Base-by-base conservation (phyloP, 2,888 invertebrate genomes). In the Cosmia trapezina region DNA sequence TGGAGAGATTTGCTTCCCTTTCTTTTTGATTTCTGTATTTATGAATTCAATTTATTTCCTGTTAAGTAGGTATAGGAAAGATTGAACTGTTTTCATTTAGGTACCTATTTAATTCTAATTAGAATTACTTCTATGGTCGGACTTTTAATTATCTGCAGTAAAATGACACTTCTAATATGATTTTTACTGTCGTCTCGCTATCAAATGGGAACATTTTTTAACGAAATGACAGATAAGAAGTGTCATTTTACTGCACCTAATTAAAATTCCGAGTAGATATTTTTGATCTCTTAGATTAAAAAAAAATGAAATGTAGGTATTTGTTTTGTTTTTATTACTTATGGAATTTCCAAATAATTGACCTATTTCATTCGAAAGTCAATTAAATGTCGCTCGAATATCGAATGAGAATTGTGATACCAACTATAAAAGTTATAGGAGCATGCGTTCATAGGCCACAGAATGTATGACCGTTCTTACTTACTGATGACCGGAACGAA, bases 401-500 rank as follows among this genome's bases (percentile, higher is more conserved):
- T 71, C 4, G 14, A 60, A 53, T 53, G 7, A 14, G 33, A 37
- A 19, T 33, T 22, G 12, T 51, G 8, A 9, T n/a, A 22, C 19
- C 19, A 60, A 59, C n/a, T n/a, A 33, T 54, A 41, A 47, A 7
- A 76, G 3, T 28, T 2, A 41, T n/a, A n/a, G 19, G n/a, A 19
- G 0, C 0, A 56, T 75, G 5, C 0, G 49, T 75, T 43, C 49
- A 59, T 62, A 63, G 28, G 14, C 49, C 61, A n/a, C n/a, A n/a
- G 14, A 43, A 1, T 3, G n/a, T 43, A 49, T 14, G n/a, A 22
- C 62, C 54, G 66, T 41, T 41, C 41, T 37, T 37, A 5, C 37
- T 69, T 28, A 59, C 37, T 45, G 74, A 79, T 68, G 68, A 75
- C 49, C n/a, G n/a, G 19, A 83, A 65, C 75, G 51, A 79, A 79